These are phyloP conservation scores for Heliocidaris erythrogramma DNA, from an alignment of 35 echinoderm and acorn worm species.

Conservation along the genomic window DNA sequence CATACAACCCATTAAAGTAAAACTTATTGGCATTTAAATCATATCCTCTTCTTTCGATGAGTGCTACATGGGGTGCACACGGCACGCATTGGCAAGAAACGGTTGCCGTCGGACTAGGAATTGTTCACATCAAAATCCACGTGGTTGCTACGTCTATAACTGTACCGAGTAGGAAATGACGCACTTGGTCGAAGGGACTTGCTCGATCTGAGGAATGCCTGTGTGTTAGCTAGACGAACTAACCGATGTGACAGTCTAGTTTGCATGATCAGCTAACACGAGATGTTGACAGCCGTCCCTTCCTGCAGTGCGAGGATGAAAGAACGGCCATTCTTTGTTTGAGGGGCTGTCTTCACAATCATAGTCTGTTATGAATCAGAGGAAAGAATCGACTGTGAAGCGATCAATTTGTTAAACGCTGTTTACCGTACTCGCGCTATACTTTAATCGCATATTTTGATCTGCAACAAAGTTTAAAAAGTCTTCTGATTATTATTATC, in stretches of 20 bases:
- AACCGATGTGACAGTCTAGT: background rate
- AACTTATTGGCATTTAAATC: too few relatives aligned
- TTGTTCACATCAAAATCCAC: background rate
- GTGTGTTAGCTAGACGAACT: background rate
- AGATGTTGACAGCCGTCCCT: background rate
- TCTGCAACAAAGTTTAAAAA: too few relatives aligned
- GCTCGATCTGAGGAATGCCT: background rate
- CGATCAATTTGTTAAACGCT: too few relatives aligned
- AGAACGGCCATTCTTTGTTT: background rate
- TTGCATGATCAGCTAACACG: background rate
- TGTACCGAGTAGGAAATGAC: background rate
- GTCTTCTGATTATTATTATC: too few relatives aligned
- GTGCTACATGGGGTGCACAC: background rate
- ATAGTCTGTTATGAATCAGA: too few relatives aligned
- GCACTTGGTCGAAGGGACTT: background rate
- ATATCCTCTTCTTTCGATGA: too few relatives aligned
- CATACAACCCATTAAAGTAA: too few relatives aligned
- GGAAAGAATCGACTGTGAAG: too few relatives aligned
- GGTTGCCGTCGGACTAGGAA: background rate
- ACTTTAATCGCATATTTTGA: too few relatives aligned
- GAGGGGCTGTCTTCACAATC: background rate
- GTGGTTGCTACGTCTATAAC: background rate
- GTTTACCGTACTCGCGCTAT: too few relatives aligned
- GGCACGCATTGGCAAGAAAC: background rate
- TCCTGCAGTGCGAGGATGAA: background rate